A percentile compares a stretch with the other conserved stretches of the same genome.
Conservation (phyloP, 1,140 invertebrate genomes). For the Arctopsyche grandis region DNA sequence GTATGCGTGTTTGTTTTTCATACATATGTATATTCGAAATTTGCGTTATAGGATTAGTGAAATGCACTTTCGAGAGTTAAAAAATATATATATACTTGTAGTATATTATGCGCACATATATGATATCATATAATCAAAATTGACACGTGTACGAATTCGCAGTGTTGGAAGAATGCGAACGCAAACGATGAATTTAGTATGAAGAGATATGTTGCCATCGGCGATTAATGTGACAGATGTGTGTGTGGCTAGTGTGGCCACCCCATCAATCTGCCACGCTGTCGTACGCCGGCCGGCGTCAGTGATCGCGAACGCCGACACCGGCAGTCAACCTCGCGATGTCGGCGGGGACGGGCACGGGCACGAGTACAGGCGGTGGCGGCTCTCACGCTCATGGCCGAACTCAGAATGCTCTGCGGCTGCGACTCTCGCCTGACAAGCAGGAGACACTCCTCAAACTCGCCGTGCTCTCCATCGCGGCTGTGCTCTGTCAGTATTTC, state of each 20-base stretch:
- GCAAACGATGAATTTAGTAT: too few species aligned
- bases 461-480: constrained; percentile 89
- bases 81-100: too few species aligned
- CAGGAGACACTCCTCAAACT: constrained; percentile 95
- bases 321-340: constrained; percentile 2
- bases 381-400: neutral
- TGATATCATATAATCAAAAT: too few species aligned
- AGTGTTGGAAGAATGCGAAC: too few species aligned
- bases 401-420: neutral
- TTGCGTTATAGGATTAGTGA: too few species aligned
- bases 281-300: constrained; percentile 25
- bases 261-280: constrained; percentile 8
- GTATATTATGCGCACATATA: too few species aligned
- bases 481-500: constrained; percentile 87
- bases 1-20: too few species aligned
- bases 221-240: neutral
- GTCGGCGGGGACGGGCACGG: constrained; percentile 40
- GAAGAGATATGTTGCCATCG: too few species aligned
- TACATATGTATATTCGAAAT: too few species aligned
- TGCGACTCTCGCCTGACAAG: constrained; percentile 73
- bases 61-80: too few species aligned
- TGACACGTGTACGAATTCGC: too few species aligned
- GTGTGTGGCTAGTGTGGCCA: neutral
- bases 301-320: too few species aligned
- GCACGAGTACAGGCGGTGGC: constrained; percentile 32